Evolutionary conservation across 2,888 invertebrate species (phyloP), one percentile per base, ranked within the genome.

Genomic region (Oligia fasciuncula): DNA sequence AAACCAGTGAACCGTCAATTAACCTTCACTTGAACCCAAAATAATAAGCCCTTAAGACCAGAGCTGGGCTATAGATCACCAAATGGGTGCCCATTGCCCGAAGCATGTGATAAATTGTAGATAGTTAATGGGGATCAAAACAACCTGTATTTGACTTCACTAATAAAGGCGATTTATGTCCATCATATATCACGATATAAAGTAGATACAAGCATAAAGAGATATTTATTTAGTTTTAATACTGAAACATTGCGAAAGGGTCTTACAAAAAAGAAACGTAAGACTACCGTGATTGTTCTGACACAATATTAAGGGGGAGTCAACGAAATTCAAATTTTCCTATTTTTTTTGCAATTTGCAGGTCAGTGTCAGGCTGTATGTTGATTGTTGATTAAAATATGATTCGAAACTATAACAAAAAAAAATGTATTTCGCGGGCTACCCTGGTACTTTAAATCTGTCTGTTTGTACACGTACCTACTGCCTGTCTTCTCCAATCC

Each of bases 121-220:
- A 82, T 85, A 86, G 14, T 83, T 83, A 73, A 81, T 81, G 57
- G 72, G 69, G n/a, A 83, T 83, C 73, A 81, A 81, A 81, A 81
- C 62, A 76, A 76, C 75, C 60, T 73, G 85, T 81, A 71, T 85
- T 75, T 85, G 81, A 83, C 57, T 81, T 69, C 11, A 69, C 68
- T 75, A 71, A 73, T 81, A 81, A 72, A 49, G 49, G 51, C 3
- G 68, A 85, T 76, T 83, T 76, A 83, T 83, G 60, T 73, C 14
- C 62, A 70, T 62, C 75, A 81, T 83, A 73, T 73, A 83, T 85
- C 73, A 85, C 13, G n/a, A 19, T 66, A 40, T 69, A 49, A 75
- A 57, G 40, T 60, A 29, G 29, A 29, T 29, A 65, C 57, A 29
- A 69, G 35, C 57, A 51, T 57, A n/a, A 65, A 46, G 29, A 66